Conservation (phyloP, 2,797 vertebrate genomes). For the Eidolon dupreanum region DNA sequence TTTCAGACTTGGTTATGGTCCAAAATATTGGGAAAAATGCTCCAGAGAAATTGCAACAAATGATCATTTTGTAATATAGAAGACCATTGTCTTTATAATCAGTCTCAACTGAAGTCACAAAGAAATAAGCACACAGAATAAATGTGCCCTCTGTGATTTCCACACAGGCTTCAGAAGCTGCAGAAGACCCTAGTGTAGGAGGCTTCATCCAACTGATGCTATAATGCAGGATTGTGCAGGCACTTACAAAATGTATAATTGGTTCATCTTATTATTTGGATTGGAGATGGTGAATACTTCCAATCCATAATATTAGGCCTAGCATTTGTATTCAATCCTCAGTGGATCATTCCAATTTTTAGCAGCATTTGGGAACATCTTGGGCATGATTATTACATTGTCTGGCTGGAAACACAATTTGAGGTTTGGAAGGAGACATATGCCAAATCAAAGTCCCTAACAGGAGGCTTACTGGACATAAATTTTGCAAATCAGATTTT, state of each 20-base stretch:
- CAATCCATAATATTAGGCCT: conserved; percentile 40
- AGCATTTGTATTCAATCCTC: conserved; percentile 23
- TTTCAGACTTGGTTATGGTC: neutral
- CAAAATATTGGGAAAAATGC: neutral
- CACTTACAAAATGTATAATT: neutral
- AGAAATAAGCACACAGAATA: neutral
- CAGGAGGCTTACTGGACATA: neutral
- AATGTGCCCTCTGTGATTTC: neutral
- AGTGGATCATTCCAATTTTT: conserved; percentile 38
- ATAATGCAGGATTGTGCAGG: neutral
- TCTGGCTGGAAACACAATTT: conserved; percentile 52
- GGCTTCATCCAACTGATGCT: neutral
- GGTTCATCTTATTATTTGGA: conserved; percentile 50
- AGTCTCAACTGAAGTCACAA: conserved; percentile 24
- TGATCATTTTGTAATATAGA: neutral
- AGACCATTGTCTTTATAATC: conserved; percentile 14
- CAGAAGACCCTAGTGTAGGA: neutral
- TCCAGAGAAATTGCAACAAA: conserved; percentile 1
- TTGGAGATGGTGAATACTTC: conserved; percentile 17
- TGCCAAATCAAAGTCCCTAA: conserved; percentile 62
- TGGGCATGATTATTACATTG: conserved; percentile 51
- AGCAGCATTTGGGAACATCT: conserved; percentile 52
- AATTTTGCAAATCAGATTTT: conserved; percentile 53
- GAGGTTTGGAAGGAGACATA: conserved; percentile 49
- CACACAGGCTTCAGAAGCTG: neutral